Evolutionary conservation across 2,113 vertebrate genomes (phyloP).

Genomic region (Phyllopteryx taeniolatus): DNA sequence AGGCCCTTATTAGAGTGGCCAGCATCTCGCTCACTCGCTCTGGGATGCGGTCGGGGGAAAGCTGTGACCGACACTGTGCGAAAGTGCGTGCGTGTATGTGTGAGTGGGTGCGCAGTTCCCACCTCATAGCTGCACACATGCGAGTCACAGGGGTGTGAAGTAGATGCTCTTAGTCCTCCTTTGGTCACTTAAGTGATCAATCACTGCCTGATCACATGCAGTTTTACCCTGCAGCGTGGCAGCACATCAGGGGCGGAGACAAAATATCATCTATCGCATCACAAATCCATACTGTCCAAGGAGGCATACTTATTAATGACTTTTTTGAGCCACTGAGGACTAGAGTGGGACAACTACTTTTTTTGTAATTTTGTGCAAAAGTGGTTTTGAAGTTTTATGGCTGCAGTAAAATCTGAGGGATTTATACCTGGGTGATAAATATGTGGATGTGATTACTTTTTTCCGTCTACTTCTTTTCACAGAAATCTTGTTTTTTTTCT

Average conservation of each 20-base stretch:
- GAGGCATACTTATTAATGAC: background rate
- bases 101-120: slow-evolving; percentile 31
- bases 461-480: no score
- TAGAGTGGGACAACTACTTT: background rate
- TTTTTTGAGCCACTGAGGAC: background rate
- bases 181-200: slow-evolving; percentile 39
- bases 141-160: slow-evolving; percentile 52
- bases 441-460: no score
- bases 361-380: background rate
- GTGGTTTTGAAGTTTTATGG: background rate
- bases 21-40: slow-evolving; percentile 52
- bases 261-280: background rate
- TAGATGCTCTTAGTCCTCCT: slow-evolving; percentile 46
- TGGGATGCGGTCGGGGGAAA: slow-evolving; percentile 53
- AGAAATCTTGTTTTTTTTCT: no score
- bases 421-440: background rate
- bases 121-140: slow-evolving; percentile 33
- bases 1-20: slow-evolving; percentile 67
- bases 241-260: background rate
- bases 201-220: slow-evolving; percentile 31
- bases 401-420: background rate
- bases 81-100: slow-evolving; percentile 11
- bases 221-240: slow-evolving; percentile 4
- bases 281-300: background rate
- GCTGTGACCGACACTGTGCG: slow-evolving; percentile 59